Conservation (phyloP, 2,797 vertebrate genomes). For the Tolypeutes matacus region DNA sequence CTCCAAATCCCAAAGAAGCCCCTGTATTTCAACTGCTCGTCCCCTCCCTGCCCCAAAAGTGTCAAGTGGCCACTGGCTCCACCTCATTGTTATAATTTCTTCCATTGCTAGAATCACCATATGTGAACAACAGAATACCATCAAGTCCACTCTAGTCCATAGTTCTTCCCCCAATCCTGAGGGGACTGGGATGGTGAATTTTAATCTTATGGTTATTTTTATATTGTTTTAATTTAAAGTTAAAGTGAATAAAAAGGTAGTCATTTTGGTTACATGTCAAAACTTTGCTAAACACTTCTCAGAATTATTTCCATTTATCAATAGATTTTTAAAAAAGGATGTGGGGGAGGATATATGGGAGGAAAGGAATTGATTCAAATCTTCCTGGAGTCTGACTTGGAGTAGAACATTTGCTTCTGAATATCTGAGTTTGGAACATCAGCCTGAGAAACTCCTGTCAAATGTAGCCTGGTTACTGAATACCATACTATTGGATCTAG, state of each 20-base stretch:
- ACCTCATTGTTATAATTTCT: too few species aligned
- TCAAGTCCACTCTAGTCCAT: too few species aligned
- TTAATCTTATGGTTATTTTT: background rate
- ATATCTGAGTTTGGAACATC: constrained; percentile 28
- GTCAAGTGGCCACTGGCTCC: too few species aligned
- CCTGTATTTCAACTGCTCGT: too few species aligned
- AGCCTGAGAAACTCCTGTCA: background rate
- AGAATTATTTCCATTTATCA: constrained; percentile 33
- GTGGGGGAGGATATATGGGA: background rate
- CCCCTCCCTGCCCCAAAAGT: too few species aligned
- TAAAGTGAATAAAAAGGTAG: constrained; percentile 19
- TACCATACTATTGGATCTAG: background rate
- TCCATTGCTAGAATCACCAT: too few species aligned
- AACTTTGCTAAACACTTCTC: background rate
- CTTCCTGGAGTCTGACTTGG: constrained; percentile 3
- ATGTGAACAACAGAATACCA: too few species aligned
- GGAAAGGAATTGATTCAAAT: background rate
- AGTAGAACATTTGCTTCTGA: constrained; percentile 34
- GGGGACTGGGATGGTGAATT: too few species aligned
- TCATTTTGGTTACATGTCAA: background rate
- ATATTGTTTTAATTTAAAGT: constrained; percentile 37
- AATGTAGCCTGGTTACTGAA: background rate
- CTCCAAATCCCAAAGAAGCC: too few species aligned
- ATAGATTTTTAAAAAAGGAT: background rate
- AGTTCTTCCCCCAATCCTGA: too few species aligned